Percentiles rank a stretch among this genome's conserved stretches.
These are phyloP conservation scores for Fratercula arctica DNA, from an alignment of 2,797 vertebrate species.

Conservation along the genomic window DNA sequence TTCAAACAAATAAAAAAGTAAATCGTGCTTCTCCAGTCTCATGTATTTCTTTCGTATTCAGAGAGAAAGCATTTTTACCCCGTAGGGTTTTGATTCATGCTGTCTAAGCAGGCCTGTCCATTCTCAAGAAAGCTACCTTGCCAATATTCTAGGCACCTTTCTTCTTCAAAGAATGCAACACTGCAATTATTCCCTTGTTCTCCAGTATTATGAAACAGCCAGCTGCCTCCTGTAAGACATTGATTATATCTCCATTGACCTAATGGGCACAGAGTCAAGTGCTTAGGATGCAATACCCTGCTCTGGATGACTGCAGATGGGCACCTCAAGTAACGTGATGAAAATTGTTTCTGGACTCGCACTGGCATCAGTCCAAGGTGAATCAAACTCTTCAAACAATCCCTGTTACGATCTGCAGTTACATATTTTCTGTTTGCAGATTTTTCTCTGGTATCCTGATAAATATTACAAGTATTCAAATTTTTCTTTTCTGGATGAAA, in stretches of 20 bases:
- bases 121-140: background rate
- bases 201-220: background rate
- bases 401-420: background rate
- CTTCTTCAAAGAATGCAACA: background rate
- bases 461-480: slow-evolving; percentile 78
- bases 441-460: slow-evolving; percentile 87
- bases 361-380: background rate
- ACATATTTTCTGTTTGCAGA: slow-evolving; percentile 50
- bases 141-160: background rate
- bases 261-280: background rate
- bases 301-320: background rate
- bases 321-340: background rate
- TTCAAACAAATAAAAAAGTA: background rate
- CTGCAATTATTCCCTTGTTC: background rate
- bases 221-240: background rate
- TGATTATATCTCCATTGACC: background rate
- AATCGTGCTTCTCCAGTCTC: background rate
- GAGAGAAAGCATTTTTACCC: background rate
- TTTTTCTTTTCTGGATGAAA: slow-evolving; percentile 84
- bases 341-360: background rate
- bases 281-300: background rate
- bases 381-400: background rate
- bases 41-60: background rate
- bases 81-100: background rate
- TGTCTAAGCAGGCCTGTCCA: background rate